Conservation (phyloP, 2,888 invertebrate species). For the Eutolmus rufibarbis region DNA sequence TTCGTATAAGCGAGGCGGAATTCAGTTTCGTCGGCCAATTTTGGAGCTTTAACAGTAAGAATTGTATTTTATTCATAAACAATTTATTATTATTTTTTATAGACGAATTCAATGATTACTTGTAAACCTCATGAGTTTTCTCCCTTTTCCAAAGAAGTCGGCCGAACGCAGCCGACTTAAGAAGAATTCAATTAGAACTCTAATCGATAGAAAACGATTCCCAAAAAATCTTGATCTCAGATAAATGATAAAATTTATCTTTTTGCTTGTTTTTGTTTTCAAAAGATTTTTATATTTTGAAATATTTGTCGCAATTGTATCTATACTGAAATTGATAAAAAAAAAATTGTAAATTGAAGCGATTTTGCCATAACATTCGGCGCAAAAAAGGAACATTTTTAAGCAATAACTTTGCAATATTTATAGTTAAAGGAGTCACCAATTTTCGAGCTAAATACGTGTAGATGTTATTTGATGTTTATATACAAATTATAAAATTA, state of each 20-base stretch:
- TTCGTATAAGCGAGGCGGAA: background rate
- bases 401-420: conserved; percentile 25
- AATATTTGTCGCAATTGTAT: background rate
- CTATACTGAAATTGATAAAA: background rate
- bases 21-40: conserved; percentile 15
- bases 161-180: background rate
- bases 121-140: conserved; percentile 18
- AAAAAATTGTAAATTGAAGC: background rate
- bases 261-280: conserved; percentile 30
- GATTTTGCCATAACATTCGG: background rate
- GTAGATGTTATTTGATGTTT: background rate
- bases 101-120: background rate
- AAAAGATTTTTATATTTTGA: background rate
- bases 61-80: conserved; percentile 8
- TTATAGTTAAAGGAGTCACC: background rate
- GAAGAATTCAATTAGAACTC: conserved; percentile 7
- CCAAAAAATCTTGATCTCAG: conserved; percentile 47
- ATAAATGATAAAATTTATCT: conserved; percentile 41
- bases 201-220: conserved; percentile 44
- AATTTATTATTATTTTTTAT: background rate
- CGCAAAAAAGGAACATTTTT: background rate
- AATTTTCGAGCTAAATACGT: background rate
- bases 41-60: background rate
- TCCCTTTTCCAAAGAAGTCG: conserved; percentile 33
- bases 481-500: background rate